Evolutionary conservation across 2,113 vertebrate genomes (phyloP), one percentile per base, ranked within the genome.

Genomic region (Ardeotis arabs): DNA sequence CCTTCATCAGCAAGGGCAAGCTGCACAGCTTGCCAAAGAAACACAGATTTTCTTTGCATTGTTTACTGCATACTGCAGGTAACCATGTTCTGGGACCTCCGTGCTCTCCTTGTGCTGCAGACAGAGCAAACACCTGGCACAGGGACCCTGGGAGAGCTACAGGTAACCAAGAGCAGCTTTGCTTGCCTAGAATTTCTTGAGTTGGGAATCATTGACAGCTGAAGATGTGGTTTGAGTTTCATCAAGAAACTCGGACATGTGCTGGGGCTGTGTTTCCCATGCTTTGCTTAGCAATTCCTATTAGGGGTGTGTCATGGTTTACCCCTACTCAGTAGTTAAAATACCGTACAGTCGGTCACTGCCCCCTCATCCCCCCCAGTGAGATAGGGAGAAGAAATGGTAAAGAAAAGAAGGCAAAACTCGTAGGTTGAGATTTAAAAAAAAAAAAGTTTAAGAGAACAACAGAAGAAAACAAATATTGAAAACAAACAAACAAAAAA

Each of bases 141-240:
- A 66, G 70, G 31, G 75, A 74, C 16, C 52, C 25, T 69, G 66
- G 66, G 83, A 96, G 64, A 88, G 79, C 70, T 62, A 85, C 91
- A 94, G 69, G 89, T 84, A 76, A 79, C 91, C 91, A 90, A 90
- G 0, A 84, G 60, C 60, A 58, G 37, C 35, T 87, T 87, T 1
- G 3, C 67, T 81, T 56, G 66, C 64, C 70, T 78, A 56, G 27
- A 90, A 81, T 90, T 90, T 74, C 60, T 82, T 52, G 66, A 66
- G 66, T 37, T 82, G 78, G 70, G 56, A 87, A 84, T 44, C 45
- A 87, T 29, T 70, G 89, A 82, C 45, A 70, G 50, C 74, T 74
- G 55, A 92, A 96, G 92, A 92, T 60, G 64, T 92, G 89, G 52
- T 92, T 84, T 67, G 68, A 82, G 66, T 85, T 66, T 92, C 64